Evolutionary conservation across 2,888 invertebrate genomes (phyloP), one percentile per base, ranked within the genome.

Genomic region (Lepidocyrtinus sp.): DNA sequence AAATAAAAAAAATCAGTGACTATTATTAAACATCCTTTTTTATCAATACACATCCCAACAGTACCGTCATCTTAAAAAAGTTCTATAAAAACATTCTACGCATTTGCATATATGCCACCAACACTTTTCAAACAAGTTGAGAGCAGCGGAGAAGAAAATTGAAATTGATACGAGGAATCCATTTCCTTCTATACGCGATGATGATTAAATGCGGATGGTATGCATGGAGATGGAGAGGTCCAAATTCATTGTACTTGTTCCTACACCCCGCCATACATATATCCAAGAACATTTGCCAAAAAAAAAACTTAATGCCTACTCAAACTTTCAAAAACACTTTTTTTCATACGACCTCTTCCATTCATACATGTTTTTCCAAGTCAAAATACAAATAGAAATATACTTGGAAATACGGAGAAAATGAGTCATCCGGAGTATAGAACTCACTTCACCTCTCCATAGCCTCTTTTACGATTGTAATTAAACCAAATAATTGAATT

Each of bases 1-100:
- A 75, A 21, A 73, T 62, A 68, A 36, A 36, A 75, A 75, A 76
- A 36, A 46, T 25, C 17, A 46, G 67, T 59, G 27, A 81, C 76
- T 80, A 80, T 81, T 76, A 81, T 73, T 76, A 76, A 81, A 75
- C 75, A 50, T 71, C 36, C 64, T 36, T 36, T n/a, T 36, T 12
- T 36, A 36, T 36, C 36, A 36, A 36, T 36, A 36, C 36, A 12
- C 36, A 7, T 36, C 12, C 36, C 12, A n/a, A 12, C 36, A 7
- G 12, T 12, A 36, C 5, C 36, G 5, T 36, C 36, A 36, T 36
- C 36, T 12, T 7, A 36, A 36, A 36, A 36, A 36, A 7, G 36
- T 36, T 12, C 36, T 36, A 36, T 36, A 36, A 36, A n/a, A 36
- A 36, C 36, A 36, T 36, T 36, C 36, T 36, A 36, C 36, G 36